Evolutionary conservation across 2,888 invertebrate species (phyloP).

Genomic region (Troilus luridus): DNA sequence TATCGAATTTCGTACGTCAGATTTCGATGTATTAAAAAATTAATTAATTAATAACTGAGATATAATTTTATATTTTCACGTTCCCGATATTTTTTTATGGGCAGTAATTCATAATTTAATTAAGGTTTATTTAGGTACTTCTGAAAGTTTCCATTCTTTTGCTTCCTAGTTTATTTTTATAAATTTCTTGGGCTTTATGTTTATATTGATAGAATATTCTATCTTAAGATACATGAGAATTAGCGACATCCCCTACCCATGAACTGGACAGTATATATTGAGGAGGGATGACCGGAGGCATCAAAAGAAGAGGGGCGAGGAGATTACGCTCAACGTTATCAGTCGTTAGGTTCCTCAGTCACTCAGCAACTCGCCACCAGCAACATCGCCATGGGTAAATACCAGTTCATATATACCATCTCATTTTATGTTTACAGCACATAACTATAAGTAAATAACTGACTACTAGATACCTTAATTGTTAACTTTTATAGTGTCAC

Average conservation of each 20-base stretch:
- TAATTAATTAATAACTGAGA: no score
- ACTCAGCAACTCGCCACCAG: not conserved
- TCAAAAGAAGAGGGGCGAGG: not conserved
- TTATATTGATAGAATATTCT: not conserved
- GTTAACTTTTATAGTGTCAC: not conserved
- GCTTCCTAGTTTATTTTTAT: no score
- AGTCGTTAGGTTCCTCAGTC: constrained; percentile 17
- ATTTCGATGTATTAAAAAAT: no score
- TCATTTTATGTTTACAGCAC: not conserved
- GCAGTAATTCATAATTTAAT: no score
- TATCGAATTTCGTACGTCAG: no score
- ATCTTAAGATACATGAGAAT: not conserved
- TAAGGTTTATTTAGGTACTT: no score
- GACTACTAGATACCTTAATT: not conserved
- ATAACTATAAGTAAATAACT: not conserved
- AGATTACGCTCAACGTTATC: constrained; percentile 24
- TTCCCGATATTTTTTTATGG: no score
- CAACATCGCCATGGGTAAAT: not conserved
- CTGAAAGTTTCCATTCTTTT: no score
- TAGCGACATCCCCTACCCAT: not conserved
- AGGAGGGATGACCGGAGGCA: not conserved
- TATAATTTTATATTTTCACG: no score
- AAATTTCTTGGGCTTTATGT: no score
- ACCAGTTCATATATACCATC: not conserved
- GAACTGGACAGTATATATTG: not conserved